phyloP scores from a whole-genome alignment of 2,888 invertebrate genomes.

The Drosophila prolongata region DNA sequence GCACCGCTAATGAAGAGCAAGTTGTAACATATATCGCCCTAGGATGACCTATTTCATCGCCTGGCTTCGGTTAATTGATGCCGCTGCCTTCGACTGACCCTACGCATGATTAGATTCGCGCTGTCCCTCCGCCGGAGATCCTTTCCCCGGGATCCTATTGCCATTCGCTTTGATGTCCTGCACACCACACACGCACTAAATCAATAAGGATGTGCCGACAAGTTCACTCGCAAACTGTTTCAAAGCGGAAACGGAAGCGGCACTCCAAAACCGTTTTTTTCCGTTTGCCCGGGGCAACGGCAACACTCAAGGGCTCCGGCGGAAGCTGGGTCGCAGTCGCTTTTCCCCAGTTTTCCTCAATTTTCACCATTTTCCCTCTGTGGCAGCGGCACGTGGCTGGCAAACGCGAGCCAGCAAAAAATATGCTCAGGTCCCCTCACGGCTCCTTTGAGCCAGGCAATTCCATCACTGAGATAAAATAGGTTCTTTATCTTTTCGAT shows the following conservation, averaged over 20 bases:
- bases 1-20: conserved; percentile 55
- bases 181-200: conserved; percentile 7
- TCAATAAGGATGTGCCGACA: conserved; percentile 16
- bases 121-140: conserved; percentile 3
- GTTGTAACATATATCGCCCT: background rate
- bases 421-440: conserved; percentile 54
- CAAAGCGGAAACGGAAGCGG: conserved; percentile 47
- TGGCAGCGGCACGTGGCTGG: conserved; percentile 62
- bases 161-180: conserved; percentile 37
- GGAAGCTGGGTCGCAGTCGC: conserved; percentile 23
- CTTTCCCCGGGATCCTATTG: conserved; percentile 2
- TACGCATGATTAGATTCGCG: conserved; percentile 69
- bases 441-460: background rate
- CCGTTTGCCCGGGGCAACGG: background rate
- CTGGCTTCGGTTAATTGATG: conserved; percentile 40
- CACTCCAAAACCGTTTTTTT: conserved; percentile 22
- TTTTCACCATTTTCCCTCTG: conserved; percentile 15
- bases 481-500: no score
- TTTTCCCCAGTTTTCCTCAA: background rate
- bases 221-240: conserved; percentile 26
- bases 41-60: conserved; percentile 37
- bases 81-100: conserved; percentile 40
- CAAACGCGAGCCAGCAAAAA: conserved; percentile 66
- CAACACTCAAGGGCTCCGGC: conserved; percentile 25
- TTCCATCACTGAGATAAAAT: conserved; percentile 13